These are phyloP conservation scores for Nymphalis c-album DNA, from an alignment of 2,888 invertebrate genomes.

Conservation along the genomic window DNA sequence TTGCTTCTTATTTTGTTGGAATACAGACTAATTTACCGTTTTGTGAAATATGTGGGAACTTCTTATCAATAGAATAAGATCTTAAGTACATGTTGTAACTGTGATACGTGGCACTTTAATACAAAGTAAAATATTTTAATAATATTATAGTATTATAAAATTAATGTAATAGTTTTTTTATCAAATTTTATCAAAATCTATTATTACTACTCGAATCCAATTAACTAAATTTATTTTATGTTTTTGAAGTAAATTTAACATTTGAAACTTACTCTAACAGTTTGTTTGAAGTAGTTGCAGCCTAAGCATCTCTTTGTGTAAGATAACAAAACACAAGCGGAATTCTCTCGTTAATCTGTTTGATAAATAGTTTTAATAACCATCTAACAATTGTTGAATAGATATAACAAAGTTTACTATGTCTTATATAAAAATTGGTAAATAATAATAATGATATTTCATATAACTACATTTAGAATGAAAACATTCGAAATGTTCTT, in stretches of 20 bases:
- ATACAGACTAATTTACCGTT: not conserved
- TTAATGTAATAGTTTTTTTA: too few relatives aligned
- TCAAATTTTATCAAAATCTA: too few relatives aligned
- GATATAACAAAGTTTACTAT: too few relatives aligned
- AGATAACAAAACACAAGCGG: not conserved
- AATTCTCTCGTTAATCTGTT: not conserved
- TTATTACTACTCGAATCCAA: not conserved
- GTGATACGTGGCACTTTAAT: not conserved
- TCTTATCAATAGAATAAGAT: not conserved
- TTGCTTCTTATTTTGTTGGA: not conserved
- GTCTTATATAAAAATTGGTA: too few relatives aligned
- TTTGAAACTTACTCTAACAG: constrained; percentile 27
- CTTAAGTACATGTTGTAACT: not conserved
- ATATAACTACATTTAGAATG: too few relatives aligned
- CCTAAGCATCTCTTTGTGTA: constrained; percentile 19
- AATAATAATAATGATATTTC: too few relatives aligned
- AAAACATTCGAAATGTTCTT: too few relatives aligned
- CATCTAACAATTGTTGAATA: too few relatives aligned
- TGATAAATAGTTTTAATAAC: not conserved
- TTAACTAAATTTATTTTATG: not conserved
- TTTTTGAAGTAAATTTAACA: constrained; percentile 5
- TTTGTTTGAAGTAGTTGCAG: constrained; percentile 24
- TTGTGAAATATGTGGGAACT: not conserved
- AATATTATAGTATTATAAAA: too few relatives aligned
- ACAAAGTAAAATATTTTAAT: too few relatives aligned